Conservation (phyloP, 37 sponge, comb jelly and placozoan genomes). For the Lycopodina hypogea region DNA sequence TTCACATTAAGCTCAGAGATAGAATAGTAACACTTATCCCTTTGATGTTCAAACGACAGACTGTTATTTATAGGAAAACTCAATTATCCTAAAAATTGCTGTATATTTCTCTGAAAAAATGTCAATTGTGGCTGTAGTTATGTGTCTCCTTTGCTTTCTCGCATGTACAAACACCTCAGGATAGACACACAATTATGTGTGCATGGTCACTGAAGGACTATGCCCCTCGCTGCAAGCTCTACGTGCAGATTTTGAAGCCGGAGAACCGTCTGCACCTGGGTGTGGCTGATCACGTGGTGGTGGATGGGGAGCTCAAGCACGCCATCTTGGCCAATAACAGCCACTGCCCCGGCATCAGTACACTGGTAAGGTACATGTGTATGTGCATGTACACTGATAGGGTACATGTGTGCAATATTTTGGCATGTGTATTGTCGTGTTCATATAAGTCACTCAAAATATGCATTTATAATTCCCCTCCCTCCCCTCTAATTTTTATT, state of each 20-base stretch:
- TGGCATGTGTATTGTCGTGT: background rate
- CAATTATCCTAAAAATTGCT: too few relatives aligned
- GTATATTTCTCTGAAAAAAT: background rate
- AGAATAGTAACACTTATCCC: too few relatives aligned
- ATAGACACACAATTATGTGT: slow-evolving; percentile 69
- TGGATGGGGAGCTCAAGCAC: slow-evolving; percentile 66
- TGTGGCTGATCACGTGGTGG: slow-evolving; percentile 52
- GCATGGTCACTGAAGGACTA: slow-evolving; percentile 64
- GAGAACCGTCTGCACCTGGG: slow-evolving; percentile 61
- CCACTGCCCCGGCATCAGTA: slow-evolving; percentile 63
- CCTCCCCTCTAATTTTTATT: too few relatives aligned
- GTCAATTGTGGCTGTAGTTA: background rate
- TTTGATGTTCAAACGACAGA: too few relatives aligned
- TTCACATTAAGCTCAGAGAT: too few relatives aligned
- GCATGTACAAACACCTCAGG: slow-evolving; percentile 19
- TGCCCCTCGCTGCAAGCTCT: slow-evolving; percentile 58
- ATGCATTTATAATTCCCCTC: too few relatives aligned
- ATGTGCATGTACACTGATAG: background rate
- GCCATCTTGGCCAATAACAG: slow-evolving; percentile 70
- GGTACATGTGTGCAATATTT: background rate
- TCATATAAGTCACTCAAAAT: too few relatives aligned
- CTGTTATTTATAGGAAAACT: too few relatives aligned
- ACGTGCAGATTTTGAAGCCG: slow-evolving; percentile 68
- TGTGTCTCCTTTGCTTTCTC: background rate
- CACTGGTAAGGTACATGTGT: slow-evolving; percentile 26